A percentile compares a stretch with the other conserved stretches of the same genome.
phyloP scores from a whole-genome alignment of 2,797 vertebrate species.

The Lophius americanus region DNA sequence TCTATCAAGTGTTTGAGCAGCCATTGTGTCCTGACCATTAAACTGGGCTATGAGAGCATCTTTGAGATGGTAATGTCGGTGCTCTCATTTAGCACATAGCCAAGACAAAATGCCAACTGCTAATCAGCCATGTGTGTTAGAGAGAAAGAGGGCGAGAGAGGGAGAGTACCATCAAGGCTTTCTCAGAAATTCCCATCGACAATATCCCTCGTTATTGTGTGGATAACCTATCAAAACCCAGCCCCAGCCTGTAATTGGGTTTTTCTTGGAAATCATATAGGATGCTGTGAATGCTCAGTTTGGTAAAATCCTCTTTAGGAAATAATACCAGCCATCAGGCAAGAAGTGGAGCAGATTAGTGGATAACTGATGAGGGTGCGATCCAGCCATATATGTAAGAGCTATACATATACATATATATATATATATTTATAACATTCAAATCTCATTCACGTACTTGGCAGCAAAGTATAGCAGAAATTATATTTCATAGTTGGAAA shows the following conservation, averaged over 20 bases:
- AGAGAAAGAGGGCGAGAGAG: slow-evolving; percentile 29
- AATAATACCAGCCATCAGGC: slow-evolving; percentile 21
- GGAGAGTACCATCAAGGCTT: slow-evolving; percentile 49
- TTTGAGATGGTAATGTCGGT: slow-evolving; percentile 78
- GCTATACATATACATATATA: too few relatives aligned
- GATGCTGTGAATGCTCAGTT: slow-evolving; percentile 28
- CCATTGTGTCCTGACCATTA: slow-evolving; percentile 75
- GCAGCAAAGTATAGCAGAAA: too few relatives aligned
- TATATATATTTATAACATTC: too few relatives aligned
- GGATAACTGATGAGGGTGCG: slow-evolving; percentile 20
- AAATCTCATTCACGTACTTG: too few relatives aligned
- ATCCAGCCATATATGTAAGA: neutral
- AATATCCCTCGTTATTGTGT: slow-evolving; percentile 66
- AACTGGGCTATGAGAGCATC: slow-evolving; percentile 66
- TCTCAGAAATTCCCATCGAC: slow-evolving; percentile 53
- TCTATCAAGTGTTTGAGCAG: slow-evolving; percentile 72
- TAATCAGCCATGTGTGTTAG: slow-evolving; percentile 67
- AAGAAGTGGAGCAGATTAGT: slow-evolving; percentile 31
- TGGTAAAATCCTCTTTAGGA: slow-evolving; percentile 23
- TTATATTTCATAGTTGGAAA: too few relatives aligned
- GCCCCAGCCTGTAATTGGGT: slow-evolving; percentile 43
- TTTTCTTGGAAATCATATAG: slow-evolving; percentile 50
- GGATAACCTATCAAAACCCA: slow-evolving; percentile 52
- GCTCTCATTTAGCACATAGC: slow-evolving; percentile 71
- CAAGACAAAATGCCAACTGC: slow-evolving; percentile 75